A percentile compares a stretch with the other conserved stretches of the same genome.
Conservation (phyloP, 2,797 vertebrate species). For the Notolabrus celidotus region DNA sequence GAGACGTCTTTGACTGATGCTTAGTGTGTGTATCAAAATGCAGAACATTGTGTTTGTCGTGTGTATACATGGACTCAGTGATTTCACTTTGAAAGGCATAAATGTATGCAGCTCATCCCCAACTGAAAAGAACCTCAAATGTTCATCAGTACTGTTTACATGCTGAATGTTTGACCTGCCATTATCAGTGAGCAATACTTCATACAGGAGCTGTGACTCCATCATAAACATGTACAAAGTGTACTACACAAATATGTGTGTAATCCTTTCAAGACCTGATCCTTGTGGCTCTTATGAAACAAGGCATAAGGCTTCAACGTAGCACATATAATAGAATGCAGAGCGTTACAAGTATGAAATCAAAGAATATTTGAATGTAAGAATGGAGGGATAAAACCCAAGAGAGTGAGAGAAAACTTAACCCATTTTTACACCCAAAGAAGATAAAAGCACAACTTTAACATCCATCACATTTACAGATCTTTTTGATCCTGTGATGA, state of each 20-base stretch:
- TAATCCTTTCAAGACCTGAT: conserved; percentile 1
- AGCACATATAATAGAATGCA: background rate
- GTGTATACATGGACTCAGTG: background rate
- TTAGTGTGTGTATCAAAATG: conserved; percentile 19
- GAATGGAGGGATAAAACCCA: background rate
- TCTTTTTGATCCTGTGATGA: background rate
- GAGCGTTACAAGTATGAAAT: background rate
- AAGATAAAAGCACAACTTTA: background rate
- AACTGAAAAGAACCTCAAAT: conserved; percentile 11
- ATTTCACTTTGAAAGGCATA: conserved; percentile 14
- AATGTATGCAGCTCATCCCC: conserved; percentile 3
- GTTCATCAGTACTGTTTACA: conserved; percentile 23
- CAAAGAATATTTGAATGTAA: background rate
- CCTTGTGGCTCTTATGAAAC: background rate
- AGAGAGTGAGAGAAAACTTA: background rate
- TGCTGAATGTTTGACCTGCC: conserved; percentile 23
- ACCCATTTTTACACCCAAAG: background rate
- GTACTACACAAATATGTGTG: background rate
- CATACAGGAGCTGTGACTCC: background rate
- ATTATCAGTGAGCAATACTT: conserved; percentile 1
- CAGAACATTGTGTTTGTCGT: conserved; percentile 5
- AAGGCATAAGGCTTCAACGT: too few relatives aligned
- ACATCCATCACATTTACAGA: conserved; percentile 2
- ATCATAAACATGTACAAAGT: background rate
- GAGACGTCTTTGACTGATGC: conserved; percentile 80